Conservation (phyloP, 2,113 vertebrate species). For the Pterocles gutturalis region DNA sequence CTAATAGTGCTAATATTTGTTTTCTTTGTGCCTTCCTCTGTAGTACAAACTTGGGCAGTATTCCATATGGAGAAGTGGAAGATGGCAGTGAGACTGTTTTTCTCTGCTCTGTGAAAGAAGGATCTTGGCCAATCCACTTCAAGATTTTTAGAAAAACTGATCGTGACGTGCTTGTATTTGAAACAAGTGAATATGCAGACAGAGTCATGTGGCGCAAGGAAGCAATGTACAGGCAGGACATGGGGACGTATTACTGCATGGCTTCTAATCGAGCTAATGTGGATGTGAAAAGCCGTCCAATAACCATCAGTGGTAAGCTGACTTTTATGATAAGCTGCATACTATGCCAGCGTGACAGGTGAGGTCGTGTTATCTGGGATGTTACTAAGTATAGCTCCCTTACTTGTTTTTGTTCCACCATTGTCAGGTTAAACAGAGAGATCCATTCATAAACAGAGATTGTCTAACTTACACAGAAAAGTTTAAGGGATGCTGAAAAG, state of each 20-base stretch:
- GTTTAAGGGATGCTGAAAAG: neutral
- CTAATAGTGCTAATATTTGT: neutral
- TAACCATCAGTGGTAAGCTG: constrained; percentile 58
- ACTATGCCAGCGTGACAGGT: neutral
- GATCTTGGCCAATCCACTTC: constrained; percentile 68
- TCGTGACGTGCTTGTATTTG: neutral
- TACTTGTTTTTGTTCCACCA: neutral
- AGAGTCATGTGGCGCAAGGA: neutral
- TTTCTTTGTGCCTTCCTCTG: neutral
- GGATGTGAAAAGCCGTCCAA: constrained; percentile 4
- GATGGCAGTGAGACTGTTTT: constrained; percentile 27
- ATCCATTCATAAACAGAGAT: neutral
- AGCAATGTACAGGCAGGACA: constrained; percentile 43
- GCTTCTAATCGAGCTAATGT: constrained; percentile 53
- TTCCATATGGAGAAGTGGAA: constrained; percentile 27
- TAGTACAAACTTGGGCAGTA: constrained; percentile 33
- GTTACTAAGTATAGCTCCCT: neutral
- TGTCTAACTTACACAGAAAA: neutral
- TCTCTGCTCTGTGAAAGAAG: constrained; percentile 55
- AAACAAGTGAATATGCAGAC: neutral
- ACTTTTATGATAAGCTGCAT: neutral
- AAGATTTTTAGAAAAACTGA: constrained; percentile 60
- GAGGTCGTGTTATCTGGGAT: neutral
- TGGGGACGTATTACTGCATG: constrained; percentile 55
- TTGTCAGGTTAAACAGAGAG: neutral